Conservation (phyloP, 1,140 invertebrate genomes). For the Ylistrum balloti region DNA sequence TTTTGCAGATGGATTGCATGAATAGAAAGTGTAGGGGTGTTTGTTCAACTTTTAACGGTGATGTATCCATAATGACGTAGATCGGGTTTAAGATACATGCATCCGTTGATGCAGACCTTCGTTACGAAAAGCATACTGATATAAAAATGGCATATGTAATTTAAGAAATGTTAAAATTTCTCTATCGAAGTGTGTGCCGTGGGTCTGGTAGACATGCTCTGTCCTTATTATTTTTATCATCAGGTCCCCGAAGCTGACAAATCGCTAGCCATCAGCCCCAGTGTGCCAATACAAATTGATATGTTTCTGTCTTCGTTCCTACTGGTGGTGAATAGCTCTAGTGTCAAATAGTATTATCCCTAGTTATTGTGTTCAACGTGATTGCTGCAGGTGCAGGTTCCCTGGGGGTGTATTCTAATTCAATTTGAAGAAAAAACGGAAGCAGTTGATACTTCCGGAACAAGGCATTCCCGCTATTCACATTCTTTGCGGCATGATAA, state of each 20-base stretch:
- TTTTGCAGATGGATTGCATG: slow-evolving; percentile 32
- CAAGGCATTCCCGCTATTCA: slow-evolving; percentile 2
- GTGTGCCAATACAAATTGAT: not conserved
- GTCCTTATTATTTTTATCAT: not conserved
- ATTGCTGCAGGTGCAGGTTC: slow-evolving; percentile 6
- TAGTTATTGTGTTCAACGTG: not conserved
- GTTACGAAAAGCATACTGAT: not conserved
- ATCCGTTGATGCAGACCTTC: not conserved
- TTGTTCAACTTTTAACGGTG: slow-evolving; percentile 15
- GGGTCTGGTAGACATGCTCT: not conserved
- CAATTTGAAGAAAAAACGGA: slow-evolving; percentile 39
- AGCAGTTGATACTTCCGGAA: slow-evolving; percentile 33
- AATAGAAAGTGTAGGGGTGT: not conserved
- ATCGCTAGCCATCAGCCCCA: not conserved
- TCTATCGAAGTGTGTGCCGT: not conserved
- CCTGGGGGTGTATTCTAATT: slow-evolving; percentile 14
- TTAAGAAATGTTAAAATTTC: not conserved
- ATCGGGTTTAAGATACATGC: not conserved
- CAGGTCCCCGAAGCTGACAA: not conserved
- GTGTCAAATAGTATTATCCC: slow-evolving; percentile 18
- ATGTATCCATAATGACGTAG: not conserved
- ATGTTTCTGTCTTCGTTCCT: not conserved
- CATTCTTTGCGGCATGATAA: slow-evolving; percentile 28
- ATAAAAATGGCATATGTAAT: not conserved
- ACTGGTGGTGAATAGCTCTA: not conserved